Conservation (phyloP, 1,140 invertebrate species). For the Drosophila azteca region DNA sequence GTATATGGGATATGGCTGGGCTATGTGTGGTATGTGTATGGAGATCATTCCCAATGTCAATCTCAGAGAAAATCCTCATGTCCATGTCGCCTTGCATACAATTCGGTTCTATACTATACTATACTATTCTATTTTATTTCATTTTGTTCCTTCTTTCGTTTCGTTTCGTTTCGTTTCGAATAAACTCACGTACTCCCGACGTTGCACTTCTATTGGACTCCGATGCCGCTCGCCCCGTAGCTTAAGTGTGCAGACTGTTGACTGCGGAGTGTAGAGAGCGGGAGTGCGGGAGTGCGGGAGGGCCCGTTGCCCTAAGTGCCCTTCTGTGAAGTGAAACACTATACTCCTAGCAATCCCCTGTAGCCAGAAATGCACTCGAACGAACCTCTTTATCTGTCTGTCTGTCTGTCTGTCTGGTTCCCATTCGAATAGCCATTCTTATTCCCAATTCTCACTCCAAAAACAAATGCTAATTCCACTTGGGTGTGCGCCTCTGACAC, state of each 20-base stretch:
- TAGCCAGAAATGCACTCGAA: conserved; percentile 32
- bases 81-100: conserved; percentile 45
- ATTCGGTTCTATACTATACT: conserved; percentile 2
- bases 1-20: background rate
- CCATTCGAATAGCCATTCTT: background rate
- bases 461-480: conserved; percentile 59
- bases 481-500: conserved; percentile 50
- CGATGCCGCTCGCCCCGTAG: conserved; percentile 9
- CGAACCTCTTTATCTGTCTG: background rate
- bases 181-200: conserved; percentile 64
- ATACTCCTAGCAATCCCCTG: background rate
- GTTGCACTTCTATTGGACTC: conserved; percentile 45
- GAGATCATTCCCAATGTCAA: conserved; percentile 41
- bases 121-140: conserved; percentile 23
- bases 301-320: conserved; percentile 15
- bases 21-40: conserved; percentile 1
- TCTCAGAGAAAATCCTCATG: conserved; percentile 31
- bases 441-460: conserved; percentile 16
- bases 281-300: no score
- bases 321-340: conserved; percentile 37
- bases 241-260: conserved; percentile 8
- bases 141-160: background rate
- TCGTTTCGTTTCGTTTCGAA: conserved; percentile 28
- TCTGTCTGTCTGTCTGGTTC: conserved; percentile 6
- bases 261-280: no score